phyloP scores from a whole-genome alignment of 2,113 vertebrate genomes.

The Hippotragus niger region DNA sequence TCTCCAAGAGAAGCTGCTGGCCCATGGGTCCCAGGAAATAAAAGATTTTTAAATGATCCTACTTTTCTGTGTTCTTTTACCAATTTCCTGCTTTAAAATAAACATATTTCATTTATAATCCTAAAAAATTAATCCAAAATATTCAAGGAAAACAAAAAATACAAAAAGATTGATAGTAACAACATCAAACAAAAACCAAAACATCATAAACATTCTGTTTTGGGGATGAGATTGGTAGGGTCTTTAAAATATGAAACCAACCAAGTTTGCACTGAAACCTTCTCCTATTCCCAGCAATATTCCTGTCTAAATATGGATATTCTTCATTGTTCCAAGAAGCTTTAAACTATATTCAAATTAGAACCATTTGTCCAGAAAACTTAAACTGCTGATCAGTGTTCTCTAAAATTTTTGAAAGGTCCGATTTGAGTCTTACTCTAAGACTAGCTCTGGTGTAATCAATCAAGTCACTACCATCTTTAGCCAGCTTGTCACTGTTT shows the following conservation, averaged over 20 bases:
- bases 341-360: slow-evolving; percentile 7
- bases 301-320: not conserved
- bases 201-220: not conserved
- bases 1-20: not conserved
- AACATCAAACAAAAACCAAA: not conserved
- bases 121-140: not conserved
- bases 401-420: slow-evolving; percentile 19
- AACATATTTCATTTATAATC: not conserved
- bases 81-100: not conserved
- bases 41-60: not conserved
- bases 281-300: not conserved
- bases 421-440: not conserved
- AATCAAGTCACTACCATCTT: not conserved
- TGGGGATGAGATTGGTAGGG: not conserved
- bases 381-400: not conserved
- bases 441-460: not conserved
- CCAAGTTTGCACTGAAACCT: not conserved
- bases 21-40: not conserved
- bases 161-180: not conserved
- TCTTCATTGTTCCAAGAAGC: not conserved
- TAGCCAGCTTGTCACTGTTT: not conserved
- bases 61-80: not conserved
- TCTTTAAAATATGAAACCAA: not conserved
- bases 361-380: not conserved
- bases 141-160: not conserved